Conservation (phyloP, 2,113 vertebrate species). For the Tricholaema leucomelas region DNA sequence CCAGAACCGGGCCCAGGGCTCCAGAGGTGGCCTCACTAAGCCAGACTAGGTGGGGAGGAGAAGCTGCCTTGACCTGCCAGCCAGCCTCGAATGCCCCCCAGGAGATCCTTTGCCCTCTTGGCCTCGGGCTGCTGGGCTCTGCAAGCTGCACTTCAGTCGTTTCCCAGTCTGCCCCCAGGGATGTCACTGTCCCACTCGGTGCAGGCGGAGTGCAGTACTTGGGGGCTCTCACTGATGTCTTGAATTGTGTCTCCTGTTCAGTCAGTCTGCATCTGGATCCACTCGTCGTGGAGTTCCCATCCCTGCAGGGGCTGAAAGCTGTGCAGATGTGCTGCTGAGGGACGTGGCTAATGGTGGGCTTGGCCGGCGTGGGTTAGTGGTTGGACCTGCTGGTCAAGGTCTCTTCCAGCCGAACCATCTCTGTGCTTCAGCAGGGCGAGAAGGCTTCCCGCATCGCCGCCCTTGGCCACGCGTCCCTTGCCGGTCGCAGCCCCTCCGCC, state of each 20-base stretch:
- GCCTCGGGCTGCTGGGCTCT: background rate
- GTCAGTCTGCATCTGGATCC: background rate
- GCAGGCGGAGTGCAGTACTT: background rate
- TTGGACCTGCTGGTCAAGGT: too few relatives aligned
- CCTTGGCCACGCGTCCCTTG: fast-evolving
- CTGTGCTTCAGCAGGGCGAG: fast-evolving
- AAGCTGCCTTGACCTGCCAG: background rate
- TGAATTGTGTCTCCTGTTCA: fast-evolving
- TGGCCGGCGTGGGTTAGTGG: too few relatives aligned
- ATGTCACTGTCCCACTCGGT: background rate
- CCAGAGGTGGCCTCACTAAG: background rate
- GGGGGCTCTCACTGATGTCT: background rate
- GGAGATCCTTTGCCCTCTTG: background rate
- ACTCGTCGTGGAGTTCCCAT: too few relatives aligned
- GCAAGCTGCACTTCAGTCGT: fast-evolving
- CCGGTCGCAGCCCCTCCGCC: fast-evolving
- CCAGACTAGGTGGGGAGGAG: background rate
- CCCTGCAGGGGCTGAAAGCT: too few relatives aligned
- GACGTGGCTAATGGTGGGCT: too few relatives aligned
- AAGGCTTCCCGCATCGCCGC: fast-evolving
- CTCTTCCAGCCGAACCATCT: too few relatives aligned
- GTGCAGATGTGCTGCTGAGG: too few relatives aligned
- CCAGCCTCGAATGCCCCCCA: background rate
- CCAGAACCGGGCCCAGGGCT: background rate
- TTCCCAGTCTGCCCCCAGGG: background rate